Base-by-base conservation (phyloP, 2,888 invertebrate genomes). In the Odontocolon sp. region DNA sequence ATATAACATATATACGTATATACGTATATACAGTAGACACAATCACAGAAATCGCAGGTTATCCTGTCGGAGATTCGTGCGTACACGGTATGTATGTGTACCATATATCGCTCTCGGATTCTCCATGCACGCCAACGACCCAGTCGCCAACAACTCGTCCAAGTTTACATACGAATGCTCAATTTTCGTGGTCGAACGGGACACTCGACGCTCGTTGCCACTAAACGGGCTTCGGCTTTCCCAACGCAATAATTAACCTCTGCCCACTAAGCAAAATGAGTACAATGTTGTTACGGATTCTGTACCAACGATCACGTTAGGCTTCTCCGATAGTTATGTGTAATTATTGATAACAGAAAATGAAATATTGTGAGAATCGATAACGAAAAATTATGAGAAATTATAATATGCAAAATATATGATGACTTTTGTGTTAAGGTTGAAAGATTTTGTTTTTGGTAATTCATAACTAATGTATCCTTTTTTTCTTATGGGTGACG, bases 161-260 rank as follows among this genome's bases (percentile, higher is more conserved):
- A 86, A 87, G 87, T 88, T 88, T 87, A 88, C 88, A 88, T 88
- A 86, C 86, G 84, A 88, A 88, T 88, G 87, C 73, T 84, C 82
- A 82, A 87, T 87, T 86, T 86, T 78, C 78, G 79, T 77, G 73
- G 56, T 59, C 63, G 26, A 71, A 63, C 50, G 28, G 69, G 21
- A 64, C 52, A 54, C 73, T 57, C 61, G 33, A 76, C 70, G 57
- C 47, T 56, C 47, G 38, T 56, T 61, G 64, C 68, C 54, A 40
- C 47, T 52, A 54, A 70, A 54, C n/a, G 33, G 31, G 47, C 38
- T 47, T n/a, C 21, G 54, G 14, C 31, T 31, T 64, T 31, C 28
- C 52, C 38, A 38, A 38, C 40, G 47, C 54, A 61, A 61, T 56
- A 56, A 67, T 67, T 33, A 67, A 76, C n/a, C 71, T 54, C 64